Evolutionary conservation across 2,888 invertebrate genomes (phyloP).

Genomic region (Polydrusus cervinus): DNA sequence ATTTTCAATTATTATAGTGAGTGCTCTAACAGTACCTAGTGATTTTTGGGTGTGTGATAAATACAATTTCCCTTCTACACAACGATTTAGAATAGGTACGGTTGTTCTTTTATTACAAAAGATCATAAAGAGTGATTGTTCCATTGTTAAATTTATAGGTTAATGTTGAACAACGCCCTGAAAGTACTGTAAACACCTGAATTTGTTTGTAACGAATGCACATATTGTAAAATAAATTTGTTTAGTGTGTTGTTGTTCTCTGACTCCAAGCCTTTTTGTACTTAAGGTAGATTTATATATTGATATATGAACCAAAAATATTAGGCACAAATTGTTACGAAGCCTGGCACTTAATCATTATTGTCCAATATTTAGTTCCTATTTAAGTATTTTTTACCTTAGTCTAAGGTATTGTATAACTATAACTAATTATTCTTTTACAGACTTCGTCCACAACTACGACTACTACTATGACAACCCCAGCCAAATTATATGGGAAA

Average conservation of each 20-base stretch:
- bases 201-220: conserved; percentile 32
- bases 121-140: conserved; percentile 47
- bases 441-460: conserved; percentile 93
- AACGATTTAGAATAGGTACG: conserved; percentile 57
- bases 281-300: background rate
- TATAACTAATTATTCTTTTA: conserved; percentile 66
- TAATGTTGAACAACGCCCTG: conserved; percentile 52
- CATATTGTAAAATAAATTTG: background rate
- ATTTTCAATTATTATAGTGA: conserved; percentile 17
- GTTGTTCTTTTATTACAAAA: conserved; percentile 39
- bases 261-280: background rate
- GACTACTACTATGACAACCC: conserved; percentile 92
- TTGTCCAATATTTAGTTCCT: too few species aligned
- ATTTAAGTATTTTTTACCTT: background rate
- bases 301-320: background rate
- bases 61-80: conserved; percentile 54
- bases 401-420: background rate
- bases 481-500: conserved; percentile 91
- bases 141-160: conserved; percentile 53
- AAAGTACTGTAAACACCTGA: conserved; percentile 52
- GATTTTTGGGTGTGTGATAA: conserved; percentile 62
- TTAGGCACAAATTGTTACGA: too few species aligned
- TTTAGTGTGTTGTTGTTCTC: background rate
- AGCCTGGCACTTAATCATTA: too few species aligned
- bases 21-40: conserved; percentile 5